Conservation (phyloP, 1,140 invertebrate species). For the Drosophila hydei region DNA sequence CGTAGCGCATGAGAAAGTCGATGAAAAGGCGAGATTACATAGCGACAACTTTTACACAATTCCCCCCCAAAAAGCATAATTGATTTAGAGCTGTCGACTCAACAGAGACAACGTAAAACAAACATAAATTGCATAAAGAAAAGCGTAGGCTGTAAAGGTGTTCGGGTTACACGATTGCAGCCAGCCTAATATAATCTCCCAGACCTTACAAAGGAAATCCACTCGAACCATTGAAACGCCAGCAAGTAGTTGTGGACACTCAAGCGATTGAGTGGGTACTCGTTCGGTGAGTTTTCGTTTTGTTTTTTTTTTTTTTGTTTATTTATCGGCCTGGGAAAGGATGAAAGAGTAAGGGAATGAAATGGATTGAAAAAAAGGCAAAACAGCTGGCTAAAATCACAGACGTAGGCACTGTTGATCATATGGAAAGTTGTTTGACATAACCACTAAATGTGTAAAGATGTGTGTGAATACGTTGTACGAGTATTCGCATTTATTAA, state of each 20-base stretch:
- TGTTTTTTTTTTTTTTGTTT: background rate
- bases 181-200: slow-evolving; percentile 5
- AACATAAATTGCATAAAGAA: slow-evolving; percentile 49
- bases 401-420: slow-evolving; percentile 1
- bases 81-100: slow-evolving; percentile 57
- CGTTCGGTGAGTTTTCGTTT: slow-evolving; percentile 9
- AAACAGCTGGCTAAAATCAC: slow-evolving; percentile 8
- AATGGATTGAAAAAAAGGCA: slow-evolving; percentile 29
- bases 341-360: slow-evolving; percentile 3
- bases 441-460: slow-evolving; percentile 4
- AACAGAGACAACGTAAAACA: slow-evolving; percentile 40
- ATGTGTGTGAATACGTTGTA: background rate
- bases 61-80: slow-evolving; percentile 43
- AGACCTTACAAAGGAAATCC: slow-evolving; percentile 20
- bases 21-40: slow-evolving; percentile 30
- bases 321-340: slow-evolving; percentile 5
- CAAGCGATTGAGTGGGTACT: slow-evolving; percentile 18
- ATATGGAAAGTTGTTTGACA: slow-evolving; percentile 27
- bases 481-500: slow-evolving; percentile 12
- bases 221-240: slow-evolving; percentile 34
- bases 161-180: slow-evolving; percentile 33
- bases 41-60: slow-evolving; percentile 43
- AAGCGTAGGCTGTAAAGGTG: slow-evolving; percentile 44
- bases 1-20: slow-evolving; percentile 46
- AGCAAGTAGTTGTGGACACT: slow-evolving; percentile 22